Base-by-base conservation (phyloP, 1,140 invertebrate species). In the Pogonomyrmex barbatus region DNA sequence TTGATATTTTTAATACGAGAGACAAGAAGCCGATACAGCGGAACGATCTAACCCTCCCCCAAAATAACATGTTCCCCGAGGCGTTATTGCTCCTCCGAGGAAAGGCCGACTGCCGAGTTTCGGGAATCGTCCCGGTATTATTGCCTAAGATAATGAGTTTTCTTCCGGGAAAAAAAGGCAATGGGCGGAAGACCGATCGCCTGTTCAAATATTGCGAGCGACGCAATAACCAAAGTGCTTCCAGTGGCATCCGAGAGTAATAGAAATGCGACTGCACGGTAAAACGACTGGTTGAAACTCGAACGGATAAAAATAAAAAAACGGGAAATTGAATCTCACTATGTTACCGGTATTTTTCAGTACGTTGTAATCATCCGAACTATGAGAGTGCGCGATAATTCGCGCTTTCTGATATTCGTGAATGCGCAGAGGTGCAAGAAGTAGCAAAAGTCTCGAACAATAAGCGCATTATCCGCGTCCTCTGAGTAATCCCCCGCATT, bases 1-100 rank as follows among this genome's bases (percentile, higher is more conserved):
- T 94, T 94, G 93, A 93, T 92, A 91, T 91, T 92, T 93, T 93
- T 92, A 94, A 92, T 85, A 87, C 86, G 86, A 52, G 58, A 70
- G 90, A 94, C 93, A 93, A 42, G 45, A 50, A 10, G 89, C 78
- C 88, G 91, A 92, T 91, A 90, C 70, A 76, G 30, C 65, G 17
- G 42, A 33, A 52, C 30, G 73, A 58, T 45, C 30, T 56, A 36
- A 65, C 71, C 78, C 71, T 24, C 24, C 56, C 36, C 77, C 52
- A 52, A 83, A 78, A 87, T 62, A 89, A 89, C 78, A 87, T 54
- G 85, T 84, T 89, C 8, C 67, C 84, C 24, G 45, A 54, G 87
- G 77, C 88, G n/a, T 89, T 89, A 89, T 89, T 89, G 88, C 70
- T 87, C 84, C 77, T 89, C 47, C 14, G 88, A 73, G 88, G 58